A percentile compares a stretch with the other conserved stretches of the same genome.
Evolutionary conservation across 2,888 invertebrate species (phyloP).

Genomic region (Pterobdella sp.): DNA sequence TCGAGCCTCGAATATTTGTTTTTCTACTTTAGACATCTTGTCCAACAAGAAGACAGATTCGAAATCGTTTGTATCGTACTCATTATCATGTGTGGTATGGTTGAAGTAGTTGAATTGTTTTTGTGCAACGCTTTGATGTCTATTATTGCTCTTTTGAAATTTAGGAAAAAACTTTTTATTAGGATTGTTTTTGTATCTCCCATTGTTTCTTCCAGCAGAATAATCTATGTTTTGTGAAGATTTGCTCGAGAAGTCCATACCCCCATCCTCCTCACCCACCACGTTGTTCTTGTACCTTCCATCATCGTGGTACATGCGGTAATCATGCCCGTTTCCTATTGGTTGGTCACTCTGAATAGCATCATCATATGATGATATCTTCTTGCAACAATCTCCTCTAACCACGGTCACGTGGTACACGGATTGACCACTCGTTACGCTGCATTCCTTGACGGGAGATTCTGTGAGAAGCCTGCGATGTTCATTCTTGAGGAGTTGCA

Average conservation of each 20-base stretch:
- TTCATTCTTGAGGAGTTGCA: not conserved
- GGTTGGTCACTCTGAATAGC: not conserved
- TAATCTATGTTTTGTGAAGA: not conserved
- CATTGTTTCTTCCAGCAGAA: not conserved
- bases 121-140: not conserved
- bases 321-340: not conserved
- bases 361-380: not conserved
- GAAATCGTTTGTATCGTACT: not conserved
- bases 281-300: not conserved
- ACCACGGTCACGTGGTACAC: not conserved
- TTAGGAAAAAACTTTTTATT: not conserved
- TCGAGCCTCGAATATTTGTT: constrained; percentile 1
- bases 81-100: not conserved
- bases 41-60: constrained; percentile 16
- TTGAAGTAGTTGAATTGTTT: not conserved
- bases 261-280: not conserved
- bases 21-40: constrained; percentile 4
- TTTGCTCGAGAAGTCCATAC: not conserved
- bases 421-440: not conserved
- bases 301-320: not conserved
- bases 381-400: constrained; percentile 3
- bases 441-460: not conserved
- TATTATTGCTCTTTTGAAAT: not conserved
- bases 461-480: not conserved
- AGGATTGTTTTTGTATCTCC: not conserved